Base-by-base conservation (phyloP, 2,888 invertebrate species). In the Mesorhabditis belari region DNA sequence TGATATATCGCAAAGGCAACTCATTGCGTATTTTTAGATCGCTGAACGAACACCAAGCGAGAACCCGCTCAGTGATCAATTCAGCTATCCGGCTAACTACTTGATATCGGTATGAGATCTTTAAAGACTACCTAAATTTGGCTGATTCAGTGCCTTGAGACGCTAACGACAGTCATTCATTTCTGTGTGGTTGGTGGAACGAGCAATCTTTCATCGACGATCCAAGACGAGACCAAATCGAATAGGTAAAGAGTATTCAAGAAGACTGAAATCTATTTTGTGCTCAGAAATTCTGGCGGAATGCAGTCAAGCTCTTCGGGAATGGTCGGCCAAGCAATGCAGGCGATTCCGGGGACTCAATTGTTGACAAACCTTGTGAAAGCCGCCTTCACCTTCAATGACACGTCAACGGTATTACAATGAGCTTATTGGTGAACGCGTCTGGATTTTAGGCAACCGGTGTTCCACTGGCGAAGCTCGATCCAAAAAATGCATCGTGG, bases 121-220 rank as follows among this genome's bases (percentile, higher is more conserved):
- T 19, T 9, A 17, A 17, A 49, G 1, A 21, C 6, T 56, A 6
- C 12, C 12, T 21, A 25, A 50, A n/a, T 35, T 2, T 56, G n/a
- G n/a, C n/a, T n/a, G n/a, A 49, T 66, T 58, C 51, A 71, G 73
- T 63, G 73, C 3, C 62, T 80, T 25, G 79, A 80, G 61, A 67
- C 74, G 0, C 63, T 80, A 29, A 77, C 77, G 25, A 74, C 78
- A 5, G 66, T 80, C 5, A 62, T 80, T n/a, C 80, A 80, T 62
- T 80, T 74, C 62, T 77, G 80, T 55, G 63, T 79, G 53, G 65
- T 77, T 27, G 79, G 76, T 53, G 65, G 55, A 19, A 54, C 24
- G 25, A 25, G 12, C 12, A 17, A 12, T 12, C 5, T 12, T 17
- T 25, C 27, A 12, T 54, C 55, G 9, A 54, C 55, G 24, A 17